A percentile compares a stretch with the other conserved stretches of the same genome.
phyloP scores from a whole-genome alignment of 1,140 invertebrate genomes.

The Drosophila carrolli region DNA sequence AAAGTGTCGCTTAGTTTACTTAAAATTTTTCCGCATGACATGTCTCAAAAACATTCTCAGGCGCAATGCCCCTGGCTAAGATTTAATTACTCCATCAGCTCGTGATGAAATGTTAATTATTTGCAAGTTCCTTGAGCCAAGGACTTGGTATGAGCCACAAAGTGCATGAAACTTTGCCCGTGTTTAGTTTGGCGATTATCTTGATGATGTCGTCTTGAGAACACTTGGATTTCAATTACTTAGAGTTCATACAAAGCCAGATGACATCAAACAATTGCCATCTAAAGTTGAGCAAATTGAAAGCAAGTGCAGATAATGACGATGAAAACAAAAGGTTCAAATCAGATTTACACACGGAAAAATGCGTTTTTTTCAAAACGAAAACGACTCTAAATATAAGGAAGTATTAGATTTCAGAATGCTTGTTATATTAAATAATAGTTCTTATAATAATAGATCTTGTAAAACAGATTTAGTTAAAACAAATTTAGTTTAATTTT shows the following conservation, averaged over 20 bases:
- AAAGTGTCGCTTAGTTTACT: slow-evolving; percentile 18
- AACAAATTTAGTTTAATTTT: no score
- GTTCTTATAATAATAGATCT: no score
- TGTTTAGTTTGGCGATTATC: slow-evolving; percentile 32
- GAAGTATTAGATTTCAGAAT: no score
- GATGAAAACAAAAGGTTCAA: slow-evolving; percentile 36
- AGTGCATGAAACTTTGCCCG: slow-evolving; percentile 15
- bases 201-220: slow-evolving; percentile 24
- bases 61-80: slow-evolving; percentile 17
- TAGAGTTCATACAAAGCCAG: slow-evolving; percentile 29
- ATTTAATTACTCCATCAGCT: slow-evolving; percentile 65
- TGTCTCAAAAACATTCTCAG: slow-evolving; percentile 1
- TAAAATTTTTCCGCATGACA: slow-evolving; percentile 23
- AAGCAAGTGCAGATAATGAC: slow-evolving; percentile 32
- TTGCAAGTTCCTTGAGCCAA: slow-evolving; percentile 16
- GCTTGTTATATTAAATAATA: no score
- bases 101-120: slow-evolving; percentile 47
- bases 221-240: slow-evolving; percentile 67
- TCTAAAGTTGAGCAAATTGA: slow-evolving; percentile 44
- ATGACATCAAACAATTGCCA: slow-evolving; percentile 26
- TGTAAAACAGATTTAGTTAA: no score
- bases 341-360: slow-evolving; percentile 6
- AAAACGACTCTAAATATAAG: no score
- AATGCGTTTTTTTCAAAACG: neutral
- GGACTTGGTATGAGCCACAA: slow-evolving; percentile 9